These are phyloP conservation scores for Akabosia matsudoensis DNA, from an alignment of 1,140 invertebrate species.

Conservation along the genomic window DNA sequence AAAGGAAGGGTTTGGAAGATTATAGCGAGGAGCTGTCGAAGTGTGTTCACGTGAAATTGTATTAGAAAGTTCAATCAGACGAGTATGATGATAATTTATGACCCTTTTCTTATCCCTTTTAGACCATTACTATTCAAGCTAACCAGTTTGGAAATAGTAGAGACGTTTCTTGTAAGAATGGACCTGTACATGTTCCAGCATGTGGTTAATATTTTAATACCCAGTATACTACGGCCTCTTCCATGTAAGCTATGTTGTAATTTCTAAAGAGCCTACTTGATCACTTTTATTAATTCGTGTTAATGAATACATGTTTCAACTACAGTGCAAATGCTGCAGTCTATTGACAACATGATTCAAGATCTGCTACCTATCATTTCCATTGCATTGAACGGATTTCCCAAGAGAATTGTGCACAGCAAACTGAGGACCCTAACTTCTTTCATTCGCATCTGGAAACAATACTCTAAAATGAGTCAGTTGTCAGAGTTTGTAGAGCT, in stretches of 20 bases:
- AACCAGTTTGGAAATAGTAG: background rate
- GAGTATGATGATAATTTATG: constrained; percentile 4
- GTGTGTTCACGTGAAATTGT: too few species aligned
- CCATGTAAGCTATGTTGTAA: background rate
- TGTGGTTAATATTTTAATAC: constrained; percentile 4
- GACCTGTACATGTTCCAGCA: constrained; percentile 23
- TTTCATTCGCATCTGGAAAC: constrained; percentile 6
- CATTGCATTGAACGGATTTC: constrained; percentile 5
- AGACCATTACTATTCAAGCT: constrained; percentile 8
- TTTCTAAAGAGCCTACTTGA: background rate
- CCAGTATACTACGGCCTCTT: background rate
- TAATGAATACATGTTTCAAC: background rate
- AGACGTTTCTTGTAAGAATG: constrained; percentile 5
- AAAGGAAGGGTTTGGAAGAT: constrained; percentile 2
- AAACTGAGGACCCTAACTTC: background rate
- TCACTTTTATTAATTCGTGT: background rate
- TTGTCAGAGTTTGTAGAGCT: constrained; percentile 10
- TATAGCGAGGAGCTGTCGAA: background rate
- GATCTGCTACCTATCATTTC: background rate
- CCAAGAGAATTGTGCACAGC: background rate
- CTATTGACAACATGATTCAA: constrained; percentile 16
- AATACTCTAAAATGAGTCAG: constrained; percentile 14
- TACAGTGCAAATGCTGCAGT: constrained; percentile 9
- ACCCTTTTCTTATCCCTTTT: background rate
- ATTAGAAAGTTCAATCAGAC: too few species aligned